Evolutionary conservation across 2,797 vertebrate genomes (phyloP).

Genomic region (Pseudochirops cupreus): DNA sequence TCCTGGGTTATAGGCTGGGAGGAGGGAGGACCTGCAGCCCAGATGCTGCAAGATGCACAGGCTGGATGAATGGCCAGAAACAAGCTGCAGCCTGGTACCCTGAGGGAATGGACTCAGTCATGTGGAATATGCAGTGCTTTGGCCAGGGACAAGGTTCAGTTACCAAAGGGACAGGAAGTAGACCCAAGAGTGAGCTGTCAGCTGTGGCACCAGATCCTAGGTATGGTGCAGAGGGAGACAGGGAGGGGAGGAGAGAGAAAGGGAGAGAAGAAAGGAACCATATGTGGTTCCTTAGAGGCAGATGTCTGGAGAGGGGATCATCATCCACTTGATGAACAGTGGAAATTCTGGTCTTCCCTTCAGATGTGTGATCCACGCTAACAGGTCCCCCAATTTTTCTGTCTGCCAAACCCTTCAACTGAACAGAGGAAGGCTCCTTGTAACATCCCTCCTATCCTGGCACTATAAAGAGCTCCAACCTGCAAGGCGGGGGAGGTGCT

Average conservation of each 20-base stretch:
- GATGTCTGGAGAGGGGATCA: neutral
- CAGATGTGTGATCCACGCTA: neutral
- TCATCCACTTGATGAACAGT: neutral
- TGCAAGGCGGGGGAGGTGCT: neutral
- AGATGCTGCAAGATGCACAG: neutral
- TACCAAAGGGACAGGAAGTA: conserved; percentile 27
- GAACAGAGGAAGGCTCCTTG: conserved; percentile 12
- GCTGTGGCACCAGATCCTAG: neutral
- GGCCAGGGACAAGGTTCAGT: neutral
- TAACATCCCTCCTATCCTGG: neutral
- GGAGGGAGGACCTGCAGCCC: neutral
- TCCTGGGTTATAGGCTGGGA: neutral
- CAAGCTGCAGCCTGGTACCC: neutral
- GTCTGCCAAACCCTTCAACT: neutral
- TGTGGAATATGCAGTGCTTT: neutral
- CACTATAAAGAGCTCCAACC: neutral
- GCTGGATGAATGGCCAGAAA: conserved; percentile 17
- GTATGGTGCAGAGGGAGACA: neutral
- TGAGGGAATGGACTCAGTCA: neutral
- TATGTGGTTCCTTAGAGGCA: neutral
- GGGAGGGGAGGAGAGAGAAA: neutral
- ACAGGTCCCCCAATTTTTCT: conserved; percentile 21
- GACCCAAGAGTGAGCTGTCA: conserved; percentile 17
- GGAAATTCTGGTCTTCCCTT: neutral
- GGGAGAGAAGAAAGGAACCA: neutral